These are phyloP conservation scores for Parascotia fuliginaria DNA, from an alignment of 2,888 invertebrate genomes.

Conservation along the genomic window DNA sequence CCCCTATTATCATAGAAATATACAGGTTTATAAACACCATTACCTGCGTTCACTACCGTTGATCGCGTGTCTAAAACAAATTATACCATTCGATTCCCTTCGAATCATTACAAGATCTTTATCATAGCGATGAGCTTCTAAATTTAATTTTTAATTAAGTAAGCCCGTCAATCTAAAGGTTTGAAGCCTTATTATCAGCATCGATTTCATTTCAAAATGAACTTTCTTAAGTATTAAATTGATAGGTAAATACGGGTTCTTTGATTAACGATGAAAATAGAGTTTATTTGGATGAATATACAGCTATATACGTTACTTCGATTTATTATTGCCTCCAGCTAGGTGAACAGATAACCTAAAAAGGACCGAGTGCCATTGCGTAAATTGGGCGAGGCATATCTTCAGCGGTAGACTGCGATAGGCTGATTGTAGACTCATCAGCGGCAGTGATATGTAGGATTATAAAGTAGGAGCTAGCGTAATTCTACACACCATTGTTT, in stretches of 20 bases:
- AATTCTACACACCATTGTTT: too few species aligned
- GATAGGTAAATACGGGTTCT: slow-evolving; percentile 23
- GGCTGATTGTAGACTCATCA: too few species aligned
- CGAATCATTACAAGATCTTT: slow-evolving; percentile 39
- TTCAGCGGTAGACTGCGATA: too few species aligned
- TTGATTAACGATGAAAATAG: slow-evolving; percentile 9
- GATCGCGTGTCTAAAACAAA: slow-evolving; percentile 34
- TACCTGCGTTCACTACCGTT: slow-evolving; percentile 3
- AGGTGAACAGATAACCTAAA: too few species aligned
- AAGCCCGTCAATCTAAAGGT: slow-evolving; percentile 15
- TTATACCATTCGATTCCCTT: slow-evolving; percentile 28
- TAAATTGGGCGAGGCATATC: too few species aligned
- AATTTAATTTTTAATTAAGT: slow-evolving; percentile 43
- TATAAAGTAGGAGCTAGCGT: too few species aligned
- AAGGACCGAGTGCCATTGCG: too few species aligned
- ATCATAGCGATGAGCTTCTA: slow-evolving; percentile 31
- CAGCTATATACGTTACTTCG: too few species aligned
- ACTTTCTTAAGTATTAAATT: slow-evolving; percentile 21
- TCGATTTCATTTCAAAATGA: slow-evolving; percentile 26
- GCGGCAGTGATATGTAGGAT: too few species aligned
- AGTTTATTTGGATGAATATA: background rate
- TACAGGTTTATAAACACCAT: background rate
- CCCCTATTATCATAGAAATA: slow-evolving; percentile 4
- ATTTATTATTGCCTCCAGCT: too few species aligned
- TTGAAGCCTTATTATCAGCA: slow-evolving; percentile 28